Evolutionary conservation across 2,888 invertebrate genomes (phyloP), one percentile per base, ranked within the genome.

Genomic region (Iselma pallidipennis): DNA sequence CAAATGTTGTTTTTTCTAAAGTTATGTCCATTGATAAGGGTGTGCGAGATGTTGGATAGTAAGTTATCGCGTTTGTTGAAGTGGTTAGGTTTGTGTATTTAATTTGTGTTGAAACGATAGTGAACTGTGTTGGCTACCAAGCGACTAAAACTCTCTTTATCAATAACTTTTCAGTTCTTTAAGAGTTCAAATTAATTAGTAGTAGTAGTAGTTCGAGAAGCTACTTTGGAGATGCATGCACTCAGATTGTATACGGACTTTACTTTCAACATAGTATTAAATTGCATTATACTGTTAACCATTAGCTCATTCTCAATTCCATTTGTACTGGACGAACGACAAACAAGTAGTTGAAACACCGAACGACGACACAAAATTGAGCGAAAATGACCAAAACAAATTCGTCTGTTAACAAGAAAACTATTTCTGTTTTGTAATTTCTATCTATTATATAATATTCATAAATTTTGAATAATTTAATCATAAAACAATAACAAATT

Each of bases 131-230:
- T 37, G 33, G 57, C 50, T 31, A 50, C 57, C 10, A 52, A 52
- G 55, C 55, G 55, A 60, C 63, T 63, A 63, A 60, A 42, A 45
- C 23, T 12, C 49, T 58, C 63, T 64, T 64, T 64, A 64, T 64
- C 64, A 61, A 64, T 64, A 61, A 55, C 49, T 64, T 64, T 61
- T 64, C 45, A 64, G 61, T 57, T 64, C 55, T 57, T 64, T 55
- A 64, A 60, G 60, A 64, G 63, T 64, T 64, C 63, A 60, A 64
- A 64, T 64, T 64, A 64, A 64, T 64, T 64, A 64, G 64, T 64
- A 61, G 64, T 60, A n/a, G n/a, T n/a, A n/a, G 57, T 64, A 64
- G 61, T 64, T 55, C 57, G 57, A 64, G 59, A 55, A 63, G 61
- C 64, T 57, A 64, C 57, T 23, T 55, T 60, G 64, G 63, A 64